A percentile compares a stretch with the other conserved stretches of the same genome.
These are phyloP conservation scores for Dendrocopos noguchii DNA, from an alignment of 2,113 vertebrate genomes.

Conservation along the genomic window DNA sequence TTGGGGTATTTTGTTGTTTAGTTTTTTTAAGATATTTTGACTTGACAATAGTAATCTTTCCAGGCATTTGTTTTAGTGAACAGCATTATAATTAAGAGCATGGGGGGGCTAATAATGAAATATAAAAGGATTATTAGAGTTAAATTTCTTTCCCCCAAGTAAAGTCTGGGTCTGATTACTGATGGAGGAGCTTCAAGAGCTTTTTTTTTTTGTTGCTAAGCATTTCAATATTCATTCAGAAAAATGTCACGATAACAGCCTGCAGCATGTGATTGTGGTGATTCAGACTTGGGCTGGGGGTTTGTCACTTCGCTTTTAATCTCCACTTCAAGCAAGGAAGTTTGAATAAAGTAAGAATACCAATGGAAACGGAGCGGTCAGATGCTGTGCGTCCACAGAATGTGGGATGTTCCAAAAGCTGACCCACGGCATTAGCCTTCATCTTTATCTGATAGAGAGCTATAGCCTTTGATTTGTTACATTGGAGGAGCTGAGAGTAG, in stretches of 20 bases:
- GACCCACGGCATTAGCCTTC: neutral
- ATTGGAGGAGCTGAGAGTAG: neutral
- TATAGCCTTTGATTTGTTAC: neutral
- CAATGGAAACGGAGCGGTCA: neutral
- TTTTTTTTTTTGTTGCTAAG: neutral
- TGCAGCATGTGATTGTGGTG: neutral
- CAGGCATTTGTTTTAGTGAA: slow-evolving; percentile 47
- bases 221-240: slow-evolving; percentile 63
- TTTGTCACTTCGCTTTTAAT: slow-evolving; percentile 46
- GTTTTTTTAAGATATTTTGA: slow-evolving; percentile 44
- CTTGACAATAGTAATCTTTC: slow-evolving; percentile 38
- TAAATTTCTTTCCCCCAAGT: slow-evolving; percentile 32
- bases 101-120: neutral
- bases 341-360: slow-evolving; percentile 14
- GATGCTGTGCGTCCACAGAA: neutral
- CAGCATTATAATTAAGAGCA: slow-evolving; percentile 20
- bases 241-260: slow-evolving; percentile 58
- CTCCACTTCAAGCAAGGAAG: slow-evolving; percentile 4
- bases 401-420: neutral
- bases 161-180: slow-evolving; percentile 41
- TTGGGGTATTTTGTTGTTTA: neutral
- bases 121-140: neutral
- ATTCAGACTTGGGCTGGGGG: slow-evolving; percentile 34
- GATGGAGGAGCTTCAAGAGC: slow-evolving; percentile 29
- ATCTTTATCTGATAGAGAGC: neutral